Evolutionary conservation across 2,113 vertebrate genomes (phyloP).

Genomic region (Amphilophus citrinellus): DNA sequence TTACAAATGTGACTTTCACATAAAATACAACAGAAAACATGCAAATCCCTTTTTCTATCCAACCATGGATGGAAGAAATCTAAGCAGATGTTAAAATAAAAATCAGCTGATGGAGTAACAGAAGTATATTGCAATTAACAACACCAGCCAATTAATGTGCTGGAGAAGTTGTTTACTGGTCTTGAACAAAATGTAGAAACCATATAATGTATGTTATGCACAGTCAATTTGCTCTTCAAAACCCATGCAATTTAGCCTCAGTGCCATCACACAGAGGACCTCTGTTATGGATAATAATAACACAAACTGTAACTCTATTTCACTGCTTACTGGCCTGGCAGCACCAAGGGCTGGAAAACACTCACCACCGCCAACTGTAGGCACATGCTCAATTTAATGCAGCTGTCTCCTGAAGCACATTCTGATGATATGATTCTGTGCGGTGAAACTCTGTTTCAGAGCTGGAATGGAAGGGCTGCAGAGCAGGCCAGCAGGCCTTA

Average conservation of each 20-base stretch:
- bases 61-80: not conserved
- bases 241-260: not conserved
- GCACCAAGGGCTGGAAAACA: conserved; percentile 44
- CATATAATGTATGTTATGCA: conserved; percentile 13
- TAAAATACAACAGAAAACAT: not conserved
- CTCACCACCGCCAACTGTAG: conserved; percentile 41
- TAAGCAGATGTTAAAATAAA: fast-evolving
- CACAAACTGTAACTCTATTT: conserved; percentile 17
- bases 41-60: not conserved
- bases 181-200: not conserved
- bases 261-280: conserved; percentile 24
- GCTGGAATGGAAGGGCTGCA: conserved; percentile 27
- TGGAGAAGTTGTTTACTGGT: not conserved
- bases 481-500: conserved; percentile 63
- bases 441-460: conserved; percentile 54
- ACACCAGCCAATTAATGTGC: not conserved
- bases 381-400: conserved; percentile 70
- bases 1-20: fast-evolving
- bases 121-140: not conserved
- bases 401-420: conserved; percentile 63
- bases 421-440: conserved; percentile 55
- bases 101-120: not conserved
- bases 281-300: conserved; percentile 33
- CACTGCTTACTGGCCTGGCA: conserved; percentile 33
- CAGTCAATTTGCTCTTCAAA: conserved; percentile 33